Percentiles rank a stretch among this genome's conserved stretches.
phyloP scores from a whole-genome alignment of 1,140 invertebrate genomes.

The Adelges cooleyi region DNA sequence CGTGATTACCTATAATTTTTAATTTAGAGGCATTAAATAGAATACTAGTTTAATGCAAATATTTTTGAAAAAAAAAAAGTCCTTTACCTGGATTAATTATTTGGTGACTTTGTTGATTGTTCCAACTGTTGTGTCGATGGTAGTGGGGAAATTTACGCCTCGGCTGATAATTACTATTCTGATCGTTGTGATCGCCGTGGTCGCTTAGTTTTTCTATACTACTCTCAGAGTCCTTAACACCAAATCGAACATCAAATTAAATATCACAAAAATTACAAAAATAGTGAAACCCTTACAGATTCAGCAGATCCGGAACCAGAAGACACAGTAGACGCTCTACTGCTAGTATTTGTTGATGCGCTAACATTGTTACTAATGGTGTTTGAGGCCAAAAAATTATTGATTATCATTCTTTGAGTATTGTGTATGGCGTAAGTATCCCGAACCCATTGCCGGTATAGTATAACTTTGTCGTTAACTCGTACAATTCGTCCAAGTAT shows the following conservation, averaged over 20 bases:
- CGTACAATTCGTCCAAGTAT: slow-evolving; percentile 81
- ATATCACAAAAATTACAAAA: slow-evolving; percentile 11
- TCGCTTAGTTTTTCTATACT: slow-evolving; percentile 37
- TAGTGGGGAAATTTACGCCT: slow-evolving; percentile 14
- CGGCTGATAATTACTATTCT: slow-evolving; percentile 21
- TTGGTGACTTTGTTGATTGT: slow-evolving; percentile 15
- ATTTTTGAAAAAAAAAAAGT: not conserved
- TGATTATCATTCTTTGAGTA: slow-evolving; percentile 37
- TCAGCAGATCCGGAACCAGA: slow-evolving; percentile 15
- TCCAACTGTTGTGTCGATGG: slow-evolving; percentile 17
- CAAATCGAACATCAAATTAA: not conserved
- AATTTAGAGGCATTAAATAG: too few species aligned
- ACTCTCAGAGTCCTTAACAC: slow-evolving; percentile 41
- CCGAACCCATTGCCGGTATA: slow-evolving; percentile 69
- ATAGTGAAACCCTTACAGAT: slow-evolving; percentile 23
- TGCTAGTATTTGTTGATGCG: slow-evolving; percentile 9
- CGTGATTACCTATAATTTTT: slow-evolving; percentile 2
- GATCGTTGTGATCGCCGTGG: slow-evolving; percentile 15
- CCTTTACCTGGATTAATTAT: slow-evolving; percentile 11
- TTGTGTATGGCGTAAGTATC: slow-evolving; percentile 43
- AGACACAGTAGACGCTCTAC: slow-evolving; percentile 21
- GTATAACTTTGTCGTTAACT: slow-evolving; percentile 86
- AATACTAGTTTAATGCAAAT: too few species aligned
- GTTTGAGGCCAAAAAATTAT: slow-evolving; percentile 11
- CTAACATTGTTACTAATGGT: slow-evolving; percentile 27